Percentiles rank a stretch among this genome's conserved stretches.
These are phyloP conservation scores for Laticauda laticaudata DNA, from an alignment of 2,113 vertebrate species.

Conservation along the genomic window DNA sequence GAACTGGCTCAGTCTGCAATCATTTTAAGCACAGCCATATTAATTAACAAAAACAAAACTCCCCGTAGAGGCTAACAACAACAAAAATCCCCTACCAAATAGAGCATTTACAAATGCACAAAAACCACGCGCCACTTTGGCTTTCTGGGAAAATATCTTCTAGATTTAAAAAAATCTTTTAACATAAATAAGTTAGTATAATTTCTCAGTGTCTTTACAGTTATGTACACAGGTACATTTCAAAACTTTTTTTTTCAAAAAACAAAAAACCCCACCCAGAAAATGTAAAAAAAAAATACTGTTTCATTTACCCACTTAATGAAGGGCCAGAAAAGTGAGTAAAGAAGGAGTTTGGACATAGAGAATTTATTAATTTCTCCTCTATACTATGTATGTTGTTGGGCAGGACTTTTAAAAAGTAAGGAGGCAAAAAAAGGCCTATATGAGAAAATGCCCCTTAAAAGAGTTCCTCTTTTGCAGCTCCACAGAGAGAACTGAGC, in stretches of 20 bases:
- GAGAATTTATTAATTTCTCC: not conserved
- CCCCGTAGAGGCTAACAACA: conserved; percentile 28
- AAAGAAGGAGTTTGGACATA: no score
- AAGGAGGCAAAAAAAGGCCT: not conserved
- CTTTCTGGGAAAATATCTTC: conserved; percentile 85
- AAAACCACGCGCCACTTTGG: conserved; percentile 89
- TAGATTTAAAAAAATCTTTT: conserved; percentile 82
- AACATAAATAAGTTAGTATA: conserved; percentile 99
- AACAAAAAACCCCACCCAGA: conserved; percentile 79
- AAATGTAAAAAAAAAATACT: conserved; percentile 58
- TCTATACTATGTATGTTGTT: not conserved
- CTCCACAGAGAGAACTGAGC: conserved; percentile 54
- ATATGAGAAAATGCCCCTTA: not conserved
- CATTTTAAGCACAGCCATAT: conserved; percentile 83
- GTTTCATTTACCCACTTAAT: no score
- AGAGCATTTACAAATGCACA: conserved; percentile 93
- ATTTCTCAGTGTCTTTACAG: conserved; percentile 99
- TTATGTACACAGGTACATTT: conserved; percentile 97
- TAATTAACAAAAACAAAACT: conserved; percentile 66
- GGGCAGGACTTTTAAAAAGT: conserved; percentile 14
- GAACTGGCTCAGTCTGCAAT: conserved; percentile 98
- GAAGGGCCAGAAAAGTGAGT: no score
- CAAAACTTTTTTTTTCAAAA: conserved; percentile 77
- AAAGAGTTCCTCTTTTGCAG: conserved; percentile 28
- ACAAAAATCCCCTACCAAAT: conserved; percentile 72